Base-by-base conservation (phyloP, 1,140 invertebrate genomes). In the Pseudomyrmex flavicornis region DNA sequence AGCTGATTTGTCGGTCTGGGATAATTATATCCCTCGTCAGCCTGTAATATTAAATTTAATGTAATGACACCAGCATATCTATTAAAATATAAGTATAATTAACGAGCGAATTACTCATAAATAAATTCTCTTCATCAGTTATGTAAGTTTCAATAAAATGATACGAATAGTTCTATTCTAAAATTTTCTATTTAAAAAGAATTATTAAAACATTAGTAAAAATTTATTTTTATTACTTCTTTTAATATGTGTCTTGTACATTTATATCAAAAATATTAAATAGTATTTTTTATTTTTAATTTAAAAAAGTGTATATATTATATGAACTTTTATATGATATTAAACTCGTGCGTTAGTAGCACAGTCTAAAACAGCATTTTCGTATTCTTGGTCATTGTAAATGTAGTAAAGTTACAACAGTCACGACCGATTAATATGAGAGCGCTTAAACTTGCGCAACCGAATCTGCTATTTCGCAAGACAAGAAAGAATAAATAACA, bases 1-100 rank as follows among this genome's bases (percentile, higher is more conserved):
- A 93, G 68, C 3, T 91, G 91, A 82, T 93, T 93, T 76, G 48
- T 82, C 61, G 93, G 93, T 63, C 92, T 83, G 44, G 93, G 91
- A 83, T 94, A 94, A 72, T 84, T 85, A 76, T 94, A 94, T 59
- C 93, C 93, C 68, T 94, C 91, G 85, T 94, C 90, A 77, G 93
- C 92, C 93, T 94, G 69, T 26, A 65, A 85, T 63, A 2, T 50
- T n/a, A 56, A 75, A 75, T n/a, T 22, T 52, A 2, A 26, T 48
- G 15, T 46, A 44, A 35, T 35, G 35, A 35, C 35, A 35, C 35
- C 35, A 35, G 35, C 35, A 5, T 35, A 35, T 35, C 5, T 35
- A 35, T 35, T 35, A 35, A 35, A 35, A 7, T 35, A 35, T 7
- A 35, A 5, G 0, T 35, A 35, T 35, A 35, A 35, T 35, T 35